Percentiles rank a stretch among this genome's conserved stretches.
Conservation (phyloP, 2,888 invertebrate genomes). For the Hyalella azteca region DNA sequence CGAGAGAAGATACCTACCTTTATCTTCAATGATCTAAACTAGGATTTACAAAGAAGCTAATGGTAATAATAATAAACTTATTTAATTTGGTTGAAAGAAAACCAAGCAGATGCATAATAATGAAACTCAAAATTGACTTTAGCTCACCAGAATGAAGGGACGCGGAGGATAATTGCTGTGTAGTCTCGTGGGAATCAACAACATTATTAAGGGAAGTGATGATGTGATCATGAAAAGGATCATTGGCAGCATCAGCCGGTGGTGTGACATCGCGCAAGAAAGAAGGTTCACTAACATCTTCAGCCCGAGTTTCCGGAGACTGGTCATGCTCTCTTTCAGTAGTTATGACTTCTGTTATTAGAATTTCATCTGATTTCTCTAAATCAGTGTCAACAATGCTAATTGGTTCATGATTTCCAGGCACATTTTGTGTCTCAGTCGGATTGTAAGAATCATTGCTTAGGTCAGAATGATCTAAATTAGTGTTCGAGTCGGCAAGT, state of each 20-base stretch:
- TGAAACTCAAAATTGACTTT: too few species aligned
- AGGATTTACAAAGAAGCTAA: too few species aligned
- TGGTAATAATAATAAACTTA: too few species aligned
- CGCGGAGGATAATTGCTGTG: background rate
- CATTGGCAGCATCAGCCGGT: background rate
- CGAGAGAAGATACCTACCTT: too few species aligned
- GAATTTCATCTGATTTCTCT: background rate
- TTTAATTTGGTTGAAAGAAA: too few species aligned
- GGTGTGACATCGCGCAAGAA: background rate
- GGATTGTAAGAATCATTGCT: background rate
- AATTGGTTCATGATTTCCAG: background rate
- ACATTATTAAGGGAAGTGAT: conserved; percentile 28
- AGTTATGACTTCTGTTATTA: background rate
- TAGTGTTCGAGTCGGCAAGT: background rate
- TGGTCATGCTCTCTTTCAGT: background rate
- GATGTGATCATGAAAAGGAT: background rate
- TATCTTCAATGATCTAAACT: too few species aligned
- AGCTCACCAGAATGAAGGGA: background rate
- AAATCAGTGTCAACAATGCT: background rate
- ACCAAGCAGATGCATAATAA: too few species aligned
- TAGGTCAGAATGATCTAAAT: background rate
- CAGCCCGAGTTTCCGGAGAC: background rate
- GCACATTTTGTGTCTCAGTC: background rate
- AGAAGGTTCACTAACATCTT: background rate
- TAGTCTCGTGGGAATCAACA: background rate